These are phyloP conservation scores for Cataglyphis albicans DNA, from an alignment of 2,888 invertebrate genomes.

Conservation along the genomic window DNA sequence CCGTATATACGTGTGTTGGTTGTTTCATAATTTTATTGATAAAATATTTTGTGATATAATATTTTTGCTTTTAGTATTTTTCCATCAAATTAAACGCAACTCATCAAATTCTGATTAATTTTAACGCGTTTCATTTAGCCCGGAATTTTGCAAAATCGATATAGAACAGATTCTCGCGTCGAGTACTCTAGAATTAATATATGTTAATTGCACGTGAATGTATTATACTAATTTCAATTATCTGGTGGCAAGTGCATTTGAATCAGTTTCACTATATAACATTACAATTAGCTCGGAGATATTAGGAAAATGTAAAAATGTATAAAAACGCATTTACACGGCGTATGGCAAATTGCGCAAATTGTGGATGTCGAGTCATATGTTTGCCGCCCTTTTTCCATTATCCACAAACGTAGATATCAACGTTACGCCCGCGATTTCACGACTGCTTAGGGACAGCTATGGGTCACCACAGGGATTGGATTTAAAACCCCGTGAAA, in stretches of 20 bases:
- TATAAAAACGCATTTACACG: not conserved
- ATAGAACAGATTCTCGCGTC: not conserved
- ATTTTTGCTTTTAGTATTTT: not conserved
- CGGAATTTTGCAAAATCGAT: not conserved
- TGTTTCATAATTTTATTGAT: not conserved
- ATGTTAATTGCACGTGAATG: not conserved
- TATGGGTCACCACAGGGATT: not conserved
- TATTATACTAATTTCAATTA: constrained; percentile 3
- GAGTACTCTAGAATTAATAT: not conserved
- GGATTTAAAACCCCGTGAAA: constrained; percentile 22
- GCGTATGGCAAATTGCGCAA: not conserved
- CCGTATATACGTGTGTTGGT: not conserved
- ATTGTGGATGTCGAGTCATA: constrained; percentile 4
- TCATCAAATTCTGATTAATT: constrained; percentile 1
- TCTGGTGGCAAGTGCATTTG: not conserved
- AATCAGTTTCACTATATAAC: not conserved
- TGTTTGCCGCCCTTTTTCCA: not conserved
- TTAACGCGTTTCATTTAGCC: not conserved
- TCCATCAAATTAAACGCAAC: not conserved
- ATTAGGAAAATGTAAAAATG: not conserved
- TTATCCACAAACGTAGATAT: not conserved
- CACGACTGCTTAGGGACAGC: not conserved
- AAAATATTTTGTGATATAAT: not conserved
- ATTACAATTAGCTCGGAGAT: not conserved
- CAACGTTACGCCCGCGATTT: constrained; percentile 1